Conservation (phyloP, 2,888 invertebrate genomes). For the Melipona bicolor region DNA sequence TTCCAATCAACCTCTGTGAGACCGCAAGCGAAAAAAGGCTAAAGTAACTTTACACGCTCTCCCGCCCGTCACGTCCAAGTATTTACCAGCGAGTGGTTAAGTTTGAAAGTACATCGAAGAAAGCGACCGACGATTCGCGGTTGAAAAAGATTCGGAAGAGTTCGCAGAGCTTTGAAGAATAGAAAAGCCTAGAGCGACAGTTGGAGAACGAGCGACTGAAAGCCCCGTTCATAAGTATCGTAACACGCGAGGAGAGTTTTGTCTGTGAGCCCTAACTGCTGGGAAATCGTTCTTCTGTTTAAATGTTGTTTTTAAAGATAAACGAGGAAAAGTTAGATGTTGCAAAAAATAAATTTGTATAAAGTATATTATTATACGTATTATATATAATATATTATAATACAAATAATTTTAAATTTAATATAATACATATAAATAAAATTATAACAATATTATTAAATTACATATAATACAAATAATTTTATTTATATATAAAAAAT, state of each 20-base stretch:
- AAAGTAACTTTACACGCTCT: constrained; percentile 14
- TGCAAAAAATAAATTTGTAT: no score
- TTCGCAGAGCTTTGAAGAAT: constrained; percentile 44
- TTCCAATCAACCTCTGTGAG: background rate
- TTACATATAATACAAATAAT: no score
- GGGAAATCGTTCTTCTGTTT: background rate
- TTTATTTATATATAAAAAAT: no score
- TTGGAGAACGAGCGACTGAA: background rate
- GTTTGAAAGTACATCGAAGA: background rate
- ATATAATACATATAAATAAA: no score
- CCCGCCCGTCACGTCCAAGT: constrained; percentile 4
- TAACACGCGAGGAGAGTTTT: background rate
- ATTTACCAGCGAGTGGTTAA: constrained; percentile 40
- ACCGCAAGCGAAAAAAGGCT: background rate
- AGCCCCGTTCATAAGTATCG: background rate
- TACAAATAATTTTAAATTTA: no score
- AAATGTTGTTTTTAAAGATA: background rate
- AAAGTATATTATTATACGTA: no score
- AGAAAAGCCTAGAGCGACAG: constrained; percentile 39
- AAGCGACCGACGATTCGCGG: background rate
- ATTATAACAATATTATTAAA: no score
- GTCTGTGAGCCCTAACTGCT: background rate
- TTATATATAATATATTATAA: no score
- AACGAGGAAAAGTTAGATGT: no score
- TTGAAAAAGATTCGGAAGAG: constrained; percentile 25